Percentiles rank a stretch among this genome's conserved stretches.
These are phyloP conservation scores for Brenthis ino DNA, from an alignment of 2,888 invertebrate species.

Conservation along the genomic window DNA sequence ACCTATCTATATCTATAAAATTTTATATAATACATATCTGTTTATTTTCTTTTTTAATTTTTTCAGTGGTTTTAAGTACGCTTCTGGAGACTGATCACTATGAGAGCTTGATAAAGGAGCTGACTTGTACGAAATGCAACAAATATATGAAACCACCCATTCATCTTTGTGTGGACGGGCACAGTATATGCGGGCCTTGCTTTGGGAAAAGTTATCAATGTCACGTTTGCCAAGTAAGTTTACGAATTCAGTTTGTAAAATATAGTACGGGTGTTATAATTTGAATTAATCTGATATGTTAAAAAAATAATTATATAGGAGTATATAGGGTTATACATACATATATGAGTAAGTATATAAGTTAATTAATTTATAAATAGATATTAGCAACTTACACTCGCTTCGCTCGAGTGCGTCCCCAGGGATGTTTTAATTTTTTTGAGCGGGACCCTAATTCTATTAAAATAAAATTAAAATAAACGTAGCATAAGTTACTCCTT, in stretches of 20 bases:
- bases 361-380: too few species aligned
- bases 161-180: constrained; percentile 75
- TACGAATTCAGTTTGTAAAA: neutral
- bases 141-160: constrained; percentile 78
- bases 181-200: constrained; percentile 72
- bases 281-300: too few species aligned
- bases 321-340: too few species aligned
- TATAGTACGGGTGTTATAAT: too few species aligned
- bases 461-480: too few species aligned
- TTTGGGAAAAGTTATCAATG: constrained; percentile 71
- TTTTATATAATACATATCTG: neutral
- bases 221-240: constrained; percentile 66
- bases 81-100: constrained; percentile 77
- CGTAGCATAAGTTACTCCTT: too few species aligned
- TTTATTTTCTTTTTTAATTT: neutral
- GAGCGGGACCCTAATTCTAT: too few species aligned
- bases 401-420: too few species aligned
- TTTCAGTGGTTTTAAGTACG: constrained; percentile 70
- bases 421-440: too few species aligned
- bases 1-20: neutral
- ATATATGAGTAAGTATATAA: too few species aligned
- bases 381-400: too few species aligned
- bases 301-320: too few species aligned
- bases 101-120: constrained; percentile 71
- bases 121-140: constrained; percentile 74